These are phyloP conservation scores for Apis cerana DNA, from an alignment of 1,140 invertebrate species.

Conservation along the genomic window DNA sequence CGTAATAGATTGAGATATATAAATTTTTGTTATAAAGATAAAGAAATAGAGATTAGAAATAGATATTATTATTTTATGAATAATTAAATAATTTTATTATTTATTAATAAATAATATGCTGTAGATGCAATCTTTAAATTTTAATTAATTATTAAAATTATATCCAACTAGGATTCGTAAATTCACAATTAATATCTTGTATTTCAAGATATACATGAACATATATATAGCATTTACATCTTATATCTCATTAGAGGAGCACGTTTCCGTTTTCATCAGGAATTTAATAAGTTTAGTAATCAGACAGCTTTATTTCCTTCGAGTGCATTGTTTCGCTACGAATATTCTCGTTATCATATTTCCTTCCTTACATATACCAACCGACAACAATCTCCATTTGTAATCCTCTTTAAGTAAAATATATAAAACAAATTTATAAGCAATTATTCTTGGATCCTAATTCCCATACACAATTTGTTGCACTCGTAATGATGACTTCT, in stretches of 20 bases:
- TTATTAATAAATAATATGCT: not conserved
- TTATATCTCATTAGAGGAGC: not conserved
- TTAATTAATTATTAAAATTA: not conserved
- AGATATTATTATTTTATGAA: too few species aligned
- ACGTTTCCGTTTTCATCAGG: not conserved
- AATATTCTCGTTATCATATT: not conserved
- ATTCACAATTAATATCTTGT: too few species aligned
- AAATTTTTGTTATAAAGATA: too few species aligned
- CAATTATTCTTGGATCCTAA: not conserved
- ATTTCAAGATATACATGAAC: too few species aligned
- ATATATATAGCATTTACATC: too few species aligned
- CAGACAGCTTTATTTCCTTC: conserved; percentile 1
- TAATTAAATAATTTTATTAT: too few species aligned
- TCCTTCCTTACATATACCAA: not conserved
- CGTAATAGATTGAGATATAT: too few species aligned
- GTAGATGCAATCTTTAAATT: not conserved
- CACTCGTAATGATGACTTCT: not conserved
- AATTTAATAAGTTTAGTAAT: not conserved
- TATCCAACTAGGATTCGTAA: too few species aligned
- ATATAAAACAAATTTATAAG: not conserved
- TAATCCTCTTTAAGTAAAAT: not conserved
- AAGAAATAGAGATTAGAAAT: too few species aligned
- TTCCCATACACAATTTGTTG: not conserved
- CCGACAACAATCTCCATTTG: too few species aligned
- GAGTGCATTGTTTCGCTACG: not conserved